Conservation (phyloP, 2,113 vertebrate species). For the Macroglossus sobrinus region DNA sequence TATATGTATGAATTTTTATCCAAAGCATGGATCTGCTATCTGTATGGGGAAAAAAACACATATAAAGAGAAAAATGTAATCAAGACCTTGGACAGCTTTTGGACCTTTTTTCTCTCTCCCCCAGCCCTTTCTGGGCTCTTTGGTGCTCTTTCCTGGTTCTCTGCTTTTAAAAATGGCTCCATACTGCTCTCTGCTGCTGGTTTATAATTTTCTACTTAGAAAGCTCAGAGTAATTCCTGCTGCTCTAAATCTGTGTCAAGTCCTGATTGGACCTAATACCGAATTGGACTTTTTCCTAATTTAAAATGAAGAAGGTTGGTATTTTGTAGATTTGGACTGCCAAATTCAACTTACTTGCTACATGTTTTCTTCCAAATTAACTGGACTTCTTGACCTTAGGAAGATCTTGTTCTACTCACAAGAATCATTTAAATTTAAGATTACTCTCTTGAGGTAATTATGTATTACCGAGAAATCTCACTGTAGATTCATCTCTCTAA, state of each 20-base stretch:
- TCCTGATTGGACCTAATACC: not conserved
- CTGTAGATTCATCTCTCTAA: not conserved
- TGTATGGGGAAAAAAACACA: not conserved
- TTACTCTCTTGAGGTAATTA: not conserved
- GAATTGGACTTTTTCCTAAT: not conserved
- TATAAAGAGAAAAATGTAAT: conserved; percentile 42
- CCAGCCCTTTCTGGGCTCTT: conserved; percentile 35
- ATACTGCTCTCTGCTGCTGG: conserved; percentile 83
- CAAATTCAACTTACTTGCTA: not conserved
- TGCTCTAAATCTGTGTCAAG: not conserved
- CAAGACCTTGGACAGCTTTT: conserved; percentile 50
- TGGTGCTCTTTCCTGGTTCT: not conserved
- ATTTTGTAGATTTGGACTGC: not conserved
- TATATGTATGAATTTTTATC: not conserved
- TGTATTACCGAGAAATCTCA: not conserved
- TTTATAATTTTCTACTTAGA: conserved; percentile 54
- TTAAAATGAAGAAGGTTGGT: not conserved
- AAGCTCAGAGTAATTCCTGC: not conserved
- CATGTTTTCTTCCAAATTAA: not conserved
- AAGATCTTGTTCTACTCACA: not conserved
- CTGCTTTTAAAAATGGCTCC: conserved; percentile 77
- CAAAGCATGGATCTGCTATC: conserved; percentile 4
- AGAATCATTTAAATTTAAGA: not conserved
- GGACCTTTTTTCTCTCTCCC: conserved; percentile 24
- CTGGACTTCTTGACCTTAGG: not conserved